Evolutionary conservation across 2,888 invertebrate genomes (phyloP).

Genomic region (Tortrix viridana): DNA sequence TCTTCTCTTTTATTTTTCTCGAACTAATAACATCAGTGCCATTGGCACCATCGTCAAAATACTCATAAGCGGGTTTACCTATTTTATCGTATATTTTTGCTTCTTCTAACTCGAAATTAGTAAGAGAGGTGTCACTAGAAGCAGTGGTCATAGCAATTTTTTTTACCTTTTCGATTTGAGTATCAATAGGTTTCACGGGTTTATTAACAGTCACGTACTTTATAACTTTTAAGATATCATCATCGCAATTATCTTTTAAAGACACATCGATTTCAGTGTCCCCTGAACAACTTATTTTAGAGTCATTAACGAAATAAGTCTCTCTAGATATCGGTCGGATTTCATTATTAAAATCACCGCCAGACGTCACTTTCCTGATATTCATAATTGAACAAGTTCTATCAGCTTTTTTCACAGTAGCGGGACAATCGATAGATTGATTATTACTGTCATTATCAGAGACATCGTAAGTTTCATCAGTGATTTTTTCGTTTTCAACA

Average conservation of each 20-base stretch:
- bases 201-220: constrained; percentile 1
- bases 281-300: constrained; percentile 13
- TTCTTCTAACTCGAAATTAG: constrained; percentile 63
- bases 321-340: constrained; percentile 12
- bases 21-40: constrained; percentile 23
- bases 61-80: constrained; percentile 20
- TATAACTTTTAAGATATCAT: constrained; percentile 7
- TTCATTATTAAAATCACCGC: constrained; percentile 42
- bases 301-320: constrained; percentile 28
- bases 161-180: constrained; percentile 26
- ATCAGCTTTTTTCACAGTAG: constrained; percentile 28
- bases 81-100: constrained; percentile 45
- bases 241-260: constrained; percentile 3
- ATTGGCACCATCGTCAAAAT: constrained; percentile 18
- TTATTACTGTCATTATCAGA: constrained; percentile 20
- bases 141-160: constrained; percentile 28
- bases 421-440: constrained; percentile 27
- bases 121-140: constrained; percentile 58
- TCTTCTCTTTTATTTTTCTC: constrained; percentile 46
- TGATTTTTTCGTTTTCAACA: constrained; percentile 27
- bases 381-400: neutral
- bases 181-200: constrained; percentile 30
- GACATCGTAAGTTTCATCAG: constrained; percentile 25
- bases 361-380: constrained; percentile 49
- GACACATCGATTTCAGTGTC: constrained; percentile 19